These are phyloP conservation scores for Saturnia pavonia DNA, from an alignment of 2,888 invertebrate genomes.

Conservation along the genomic window DNA sequence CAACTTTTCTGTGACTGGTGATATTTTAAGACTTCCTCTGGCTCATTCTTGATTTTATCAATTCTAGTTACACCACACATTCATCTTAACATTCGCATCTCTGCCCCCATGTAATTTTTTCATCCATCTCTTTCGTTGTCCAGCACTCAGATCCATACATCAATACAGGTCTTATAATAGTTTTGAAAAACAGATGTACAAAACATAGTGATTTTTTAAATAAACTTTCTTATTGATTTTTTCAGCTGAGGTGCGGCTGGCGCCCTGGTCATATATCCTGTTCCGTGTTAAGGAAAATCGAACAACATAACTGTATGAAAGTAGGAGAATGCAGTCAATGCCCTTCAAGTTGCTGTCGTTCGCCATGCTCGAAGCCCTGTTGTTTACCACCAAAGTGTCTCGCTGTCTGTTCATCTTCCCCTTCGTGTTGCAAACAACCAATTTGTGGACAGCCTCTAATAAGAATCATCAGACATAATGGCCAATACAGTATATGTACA, in stretches of 20 bases:
- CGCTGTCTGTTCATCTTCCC: constrained; percentile 46
- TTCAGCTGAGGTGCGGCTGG: constrained; percentile 73
- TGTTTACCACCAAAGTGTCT: constrained; percentile 48
- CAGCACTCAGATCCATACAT: too few species aligned
- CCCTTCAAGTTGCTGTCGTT: constrained; percentile 43
- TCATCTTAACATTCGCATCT: too few species aligned
- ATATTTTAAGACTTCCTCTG: too few species aligned
- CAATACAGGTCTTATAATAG: too few species aligned
- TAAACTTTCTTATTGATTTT: constrained; percentile 19
- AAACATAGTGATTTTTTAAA: not conserved
- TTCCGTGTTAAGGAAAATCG: constrained; percentile 65
- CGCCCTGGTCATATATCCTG: constrained; percentile 76
- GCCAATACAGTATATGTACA: constrained; percentile 69
- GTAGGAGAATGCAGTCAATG: constrained; percentile 51
- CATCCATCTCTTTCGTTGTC: too few species aligned
- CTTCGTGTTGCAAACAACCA: constrained; percentile 48
- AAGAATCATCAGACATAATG: constrained; percentile 63
- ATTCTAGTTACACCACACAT: too few species aligned
- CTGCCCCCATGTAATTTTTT: too few species aligned
- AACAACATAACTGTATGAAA: constrained; percentile 62
- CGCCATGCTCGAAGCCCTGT: constrained; percentile 50
- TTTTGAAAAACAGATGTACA: not conserved
- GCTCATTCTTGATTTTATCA: too few species aligned
- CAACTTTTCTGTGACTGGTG: too few species aligned
- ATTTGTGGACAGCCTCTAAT: constrained; percentile 55